These are phyloP conservation scores for Entomobrya multifasciata DNA, from an alignment of 2,888 invertebrate species.

Conservation along the genomic window DNA sequence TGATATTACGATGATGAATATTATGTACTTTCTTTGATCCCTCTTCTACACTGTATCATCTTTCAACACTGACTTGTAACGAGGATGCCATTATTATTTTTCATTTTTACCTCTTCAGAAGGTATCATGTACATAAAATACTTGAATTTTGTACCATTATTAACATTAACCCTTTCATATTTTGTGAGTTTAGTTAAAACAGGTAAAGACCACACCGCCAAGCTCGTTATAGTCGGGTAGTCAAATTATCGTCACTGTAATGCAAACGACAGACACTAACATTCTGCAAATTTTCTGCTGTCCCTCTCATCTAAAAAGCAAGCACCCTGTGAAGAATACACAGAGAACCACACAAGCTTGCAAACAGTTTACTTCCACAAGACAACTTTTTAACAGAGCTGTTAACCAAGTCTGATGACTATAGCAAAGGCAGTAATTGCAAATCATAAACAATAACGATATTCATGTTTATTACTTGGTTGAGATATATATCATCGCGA, in stretches of 20 bases:
- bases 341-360: not conserved
- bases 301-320: not conserved
- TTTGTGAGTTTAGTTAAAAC: not conserved
- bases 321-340: slow-evolving; percentile 23
- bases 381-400: slow-evolving; percentile 23
- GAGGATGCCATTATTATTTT: slow-evolving; percentile 26
- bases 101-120: not conserved
- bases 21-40: not conserved
- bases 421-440: slow-evolving; percentile 25
- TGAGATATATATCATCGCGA: slow-evolving; percentile 31
- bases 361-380: not conserved
- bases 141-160: slow-evolving; percentile 30
- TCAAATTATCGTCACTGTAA: not conserved
- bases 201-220: slow-evolving; percentile 58
- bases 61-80: slow-evolving; percentile 42
- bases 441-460: slow-evolving; percentile 47
- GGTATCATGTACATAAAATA: not conserved
- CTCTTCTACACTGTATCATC: slow-evolving; percentile 27
- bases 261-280: slow-evolving; percentile 9
- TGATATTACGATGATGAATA: too few relatives aligned
- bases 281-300: not conserved
- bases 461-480: slow-evolving; percentile 39
- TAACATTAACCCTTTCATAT: slow-evolving; percentile 22
- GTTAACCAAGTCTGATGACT: slow-evolving; percentile 6
- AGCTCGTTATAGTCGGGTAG: slow-evolving; percentile 28